These are phyloP conservation scores for Drosophila watanabei DNA, from an alignment of 1,140 invertebrate genomes.

Conservation along the genomic window DNA sequence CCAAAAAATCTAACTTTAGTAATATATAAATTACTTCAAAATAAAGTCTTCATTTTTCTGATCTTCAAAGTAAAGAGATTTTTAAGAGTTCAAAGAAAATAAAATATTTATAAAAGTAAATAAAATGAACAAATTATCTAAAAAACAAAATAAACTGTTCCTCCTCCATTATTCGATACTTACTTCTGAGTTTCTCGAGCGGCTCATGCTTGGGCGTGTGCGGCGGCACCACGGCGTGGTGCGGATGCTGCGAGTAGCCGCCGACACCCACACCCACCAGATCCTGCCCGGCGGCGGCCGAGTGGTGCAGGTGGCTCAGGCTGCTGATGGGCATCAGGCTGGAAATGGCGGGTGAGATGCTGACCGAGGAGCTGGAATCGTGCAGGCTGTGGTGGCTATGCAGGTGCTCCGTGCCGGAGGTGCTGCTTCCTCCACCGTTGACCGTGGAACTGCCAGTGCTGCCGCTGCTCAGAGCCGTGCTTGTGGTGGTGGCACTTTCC, in stretches of 20 bases:
- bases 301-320: slow-evolving; percentile 86
- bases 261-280: slow-evolving; percentile 72
- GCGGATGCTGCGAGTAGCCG: slow-evolving; percentile 87
- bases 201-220: slow-evolving; percentile 90
- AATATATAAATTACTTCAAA: background rate
- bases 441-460: slow-evolving; percentile 86
- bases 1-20: background rate
- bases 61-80: no score
- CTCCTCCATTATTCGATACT: slow-evolving; percentile 86
- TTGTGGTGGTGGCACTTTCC: slow-evolving; percentile 77
- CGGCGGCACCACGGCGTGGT: slow-evolving; percentile 86
- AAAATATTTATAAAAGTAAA: no score
- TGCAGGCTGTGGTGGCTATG: slow-evolving; percentile 88
- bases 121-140: no score
- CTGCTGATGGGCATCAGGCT: slow-evolving; percentile 88
- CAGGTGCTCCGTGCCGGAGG: slow-evolving; percentile 79
- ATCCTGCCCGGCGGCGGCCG: slow-evolving; percentile 71
- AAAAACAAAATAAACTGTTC: background rate
- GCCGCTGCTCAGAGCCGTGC: slow-evolving; percentile 80
- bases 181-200: slow-evolving; percentile 93
- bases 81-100: no score
- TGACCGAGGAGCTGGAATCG: slow-evolving; percentile 88
- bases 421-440: slow-evolving; percentile 79
- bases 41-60: no score
- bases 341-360: slow-evolving; percentile 89